These are phyloP conservation scores for Acanthosepion esculentum DNA, from an alignment of 2,888 invertebrate species.

Conservation along the genomic window DNA sequence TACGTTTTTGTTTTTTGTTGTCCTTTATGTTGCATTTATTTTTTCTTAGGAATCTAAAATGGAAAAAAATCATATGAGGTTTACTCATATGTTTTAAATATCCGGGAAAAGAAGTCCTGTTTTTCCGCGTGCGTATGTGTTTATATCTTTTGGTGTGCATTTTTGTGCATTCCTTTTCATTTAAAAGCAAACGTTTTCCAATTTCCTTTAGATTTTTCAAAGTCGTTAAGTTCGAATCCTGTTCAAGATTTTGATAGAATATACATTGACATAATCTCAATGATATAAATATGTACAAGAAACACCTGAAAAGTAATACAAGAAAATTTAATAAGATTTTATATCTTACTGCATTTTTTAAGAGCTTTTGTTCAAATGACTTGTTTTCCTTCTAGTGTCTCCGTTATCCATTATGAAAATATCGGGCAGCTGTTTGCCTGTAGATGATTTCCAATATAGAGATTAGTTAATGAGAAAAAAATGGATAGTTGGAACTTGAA, in stretches of 20 bases:
- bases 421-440: background rate
- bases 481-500: background rate
- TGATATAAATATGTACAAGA: background rate
- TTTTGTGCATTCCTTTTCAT: background rate
- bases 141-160: background rate
- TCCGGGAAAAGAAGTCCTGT: background rate
- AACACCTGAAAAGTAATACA: background rate
- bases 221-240: conserved; percentile 1
- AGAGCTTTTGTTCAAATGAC: background rate
- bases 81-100: conserved; percentile 6
- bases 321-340: background rate
- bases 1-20: background rate
- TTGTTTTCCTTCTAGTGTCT: background rate
- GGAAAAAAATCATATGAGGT: background rate
- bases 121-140: background rate
- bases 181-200: background rate
- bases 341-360: background rate
- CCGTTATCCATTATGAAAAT: background rate
- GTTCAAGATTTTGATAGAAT: conserved; percentile 20
- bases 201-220: conserved; percentile 1
- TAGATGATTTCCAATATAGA: background rate
- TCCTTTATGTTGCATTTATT: background rate
- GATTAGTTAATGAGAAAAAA: background rate
- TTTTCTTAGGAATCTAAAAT: background rate
- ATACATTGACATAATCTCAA: background rate